Evolutionary conservation across 1,140 invertebrate genomes (phyloP).

Genomic region (Drosophila asahinai): DNA sequence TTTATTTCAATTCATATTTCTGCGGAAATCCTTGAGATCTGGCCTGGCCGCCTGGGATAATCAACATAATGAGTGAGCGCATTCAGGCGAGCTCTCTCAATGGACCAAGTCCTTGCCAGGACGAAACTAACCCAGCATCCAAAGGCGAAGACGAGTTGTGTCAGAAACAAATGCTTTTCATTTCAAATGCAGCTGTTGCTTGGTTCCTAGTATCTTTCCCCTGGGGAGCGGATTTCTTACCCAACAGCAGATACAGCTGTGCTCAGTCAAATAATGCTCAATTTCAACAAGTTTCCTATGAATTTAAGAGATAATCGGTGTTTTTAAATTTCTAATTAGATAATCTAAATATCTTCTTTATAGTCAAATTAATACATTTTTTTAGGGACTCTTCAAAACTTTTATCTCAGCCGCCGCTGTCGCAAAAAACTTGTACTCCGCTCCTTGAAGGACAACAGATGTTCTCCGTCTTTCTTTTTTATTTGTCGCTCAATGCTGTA

Average conservation of each 20-base stretch:
- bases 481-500: conserved; percentile 70
- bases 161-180: conserved; percentile 83
- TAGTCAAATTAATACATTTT: neutral
- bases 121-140: conserved; percentile 34
- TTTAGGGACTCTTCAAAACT: neutral
- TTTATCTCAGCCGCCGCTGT: neutral
- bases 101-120: conserved; percentile 51
- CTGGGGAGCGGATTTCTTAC: conserved; percentile 61
- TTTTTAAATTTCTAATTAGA: too few species aligned
- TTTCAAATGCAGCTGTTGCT: conserved; percentile 83
- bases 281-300: too few species aligned
- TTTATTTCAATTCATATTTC: conserved; percentile 83
- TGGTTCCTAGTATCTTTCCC: conserved; percentile 57
- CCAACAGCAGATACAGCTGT: conserved; percentile 10
- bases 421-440: neutral
- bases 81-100: conserved; percentile 72
- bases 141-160: conserved; percentile 77
- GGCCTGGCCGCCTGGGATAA: conserved; percentile 69
- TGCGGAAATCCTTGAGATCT: conserved; percentile 43
- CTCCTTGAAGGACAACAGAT: conserved; percentile 76
- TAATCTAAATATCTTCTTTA: neutral
- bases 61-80: conserved; percentile 82
- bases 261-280: conserved; percentile 20
- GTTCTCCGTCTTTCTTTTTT: conserved; percentile 56
- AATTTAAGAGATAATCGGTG: too few species aligned